A percentile compares a stretch with the other conserved stretches of the same genome.
These are phyloP conservation scores for Lycopodina hypogea DNA, from an alignment of 37 sponge, comb jelly and placozoan species.

Conservation along the genomic window DNA sequence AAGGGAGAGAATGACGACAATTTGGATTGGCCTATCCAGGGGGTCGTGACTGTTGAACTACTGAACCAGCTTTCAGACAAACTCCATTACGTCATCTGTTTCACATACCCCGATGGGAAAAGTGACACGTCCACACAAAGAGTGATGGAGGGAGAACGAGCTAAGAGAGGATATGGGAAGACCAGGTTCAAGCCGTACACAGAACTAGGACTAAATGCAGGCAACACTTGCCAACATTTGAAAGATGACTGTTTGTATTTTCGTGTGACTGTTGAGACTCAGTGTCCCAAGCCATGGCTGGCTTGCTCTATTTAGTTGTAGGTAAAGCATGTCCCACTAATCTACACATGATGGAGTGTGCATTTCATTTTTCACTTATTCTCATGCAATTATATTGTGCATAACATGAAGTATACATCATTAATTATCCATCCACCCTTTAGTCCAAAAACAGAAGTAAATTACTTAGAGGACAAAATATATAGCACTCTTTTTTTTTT, in stretches of 20 bases:
- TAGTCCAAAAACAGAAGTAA: too few species aligned
- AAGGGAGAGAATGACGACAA: conserved; percentile 43
- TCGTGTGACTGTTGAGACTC: conserved; percentile 22
- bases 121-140: conserved; percentile 4
- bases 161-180: conserved; percentile 9
- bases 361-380: too few species aligned
- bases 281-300: conserved; percentile 12
- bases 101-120: not conserved
- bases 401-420: too few species aligned
- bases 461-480: too few species aligned
- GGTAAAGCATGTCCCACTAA: too few species aligned
- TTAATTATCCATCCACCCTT: too few species aligned
- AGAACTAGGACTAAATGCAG: conserved; percentile 1
- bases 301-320: not conserved
- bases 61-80: conserved; percentile 39
- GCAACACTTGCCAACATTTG: conserved; percentile 36
- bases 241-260: conserved; percentile 50
- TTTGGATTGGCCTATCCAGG: conserved; percentile 28
- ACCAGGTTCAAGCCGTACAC: conserved; percentile 11
- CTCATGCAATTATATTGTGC: too few species aligned
- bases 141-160: not conserved
- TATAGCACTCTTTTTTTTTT: too few species aligned
- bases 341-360: too few species aligned
- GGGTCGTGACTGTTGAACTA: conserved; percentile 28
- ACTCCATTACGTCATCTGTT: conserved; percentile 17